Evolutionary conservation across 2,113 vertebrate species (phyloP).

Genomic region (Phrynocephalus versicolor): DNA sequence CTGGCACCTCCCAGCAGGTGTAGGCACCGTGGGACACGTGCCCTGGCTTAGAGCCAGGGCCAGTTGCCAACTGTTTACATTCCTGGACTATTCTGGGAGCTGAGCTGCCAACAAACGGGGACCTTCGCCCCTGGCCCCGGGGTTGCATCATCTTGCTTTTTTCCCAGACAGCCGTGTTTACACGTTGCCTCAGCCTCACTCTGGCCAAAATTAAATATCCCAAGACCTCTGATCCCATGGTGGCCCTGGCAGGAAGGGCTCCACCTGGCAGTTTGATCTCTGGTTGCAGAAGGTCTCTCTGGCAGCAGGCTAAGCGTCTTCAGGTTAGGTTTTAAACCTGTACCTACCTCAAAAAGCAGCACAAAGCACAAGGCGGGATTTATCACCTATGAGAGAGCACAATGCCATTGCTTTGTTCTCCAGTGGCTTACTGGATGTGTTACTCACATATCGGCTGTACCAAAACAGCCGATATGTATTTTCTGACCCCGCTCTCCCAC

Average conservation of each 20-base stretch:
- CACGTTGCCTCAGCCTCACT: constrained; percentile 59
- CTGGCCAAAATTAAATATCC: constrained; percentile 40
- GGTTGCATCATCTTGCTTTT: constrained; percentile 67
- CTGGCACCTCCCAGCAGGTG: neutral
- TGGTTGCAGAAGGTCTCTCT: neutral
- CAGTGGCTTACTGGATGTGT: no score
- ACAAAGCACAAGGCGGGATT: neutral
- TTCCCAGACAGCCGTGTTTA: constrained; percentile 72
- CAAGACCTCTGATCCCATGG: constrained; percentile 47
- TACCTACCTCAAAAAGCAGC: neutral
- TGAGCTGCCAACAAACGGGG: constrained; percentile 53
- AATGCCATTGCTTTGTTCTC: no score
- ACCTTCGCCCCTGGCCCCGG: constrained; percentile 39
- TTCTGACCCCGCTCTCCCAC: no score
- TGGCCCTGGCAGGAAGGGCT: neutral
- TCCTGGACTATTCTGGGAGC: constrained; percentile 70
- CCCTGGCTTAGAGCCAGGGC: constrained; percentile 10
- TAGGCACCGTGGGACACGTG: neutral
- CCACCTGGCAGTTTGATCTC: neutral
- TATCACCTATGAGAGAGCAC: neutral
- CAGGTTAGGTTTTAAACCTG: neutral
- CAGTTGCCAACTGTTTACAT: constrained; percentile 60
- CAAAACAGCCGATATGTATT: no score
- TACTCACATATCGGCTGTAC: no score
- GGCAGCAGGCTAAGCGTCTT: neutral